Percentiles rank a stretch among this genome's conserved stretches.
Conservation (phyloP, 2,888 invertebrate species). For the Lithophane semibrunnea region DNA sequence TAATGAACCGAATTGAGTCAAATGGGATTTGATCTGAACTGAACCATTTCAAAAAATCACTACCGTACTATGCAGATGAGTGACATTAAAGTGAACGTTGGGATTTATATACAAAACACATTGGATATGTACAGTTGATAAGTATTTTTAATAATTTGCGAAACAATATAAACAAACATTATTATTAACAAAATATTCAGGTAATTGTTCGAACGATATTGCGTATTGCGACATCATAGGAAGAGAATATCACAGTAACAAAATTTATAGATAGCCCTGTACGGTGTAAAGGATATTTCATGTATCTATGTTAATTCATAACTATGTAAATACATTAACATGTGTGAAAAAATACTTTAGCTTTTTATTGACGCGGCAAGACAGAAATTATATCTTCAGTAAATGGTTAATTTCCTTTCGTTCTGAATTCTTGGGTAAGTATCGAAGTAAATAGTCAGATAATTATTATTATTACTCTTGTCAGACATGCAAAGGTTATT, state of each 20-base stretch:
- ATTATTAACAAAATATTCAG: slow-evolving; percentile 78
- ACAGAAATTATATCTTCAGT: slow-evolving; percentile 21
- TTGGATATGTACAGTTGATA: slow-evolving; percentile 67
- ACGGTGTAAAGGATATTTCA: slow-evolving; percentile 35
- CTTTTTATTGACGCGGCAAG: slow-evolving; percentile 45
- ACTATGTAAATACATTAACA: slow-evolving; percentile 34
- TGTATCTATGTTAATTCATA: slow-evolving; percentile 20
- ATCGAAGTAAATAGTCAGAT: neutral
- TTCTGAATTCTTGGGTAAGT: slow-evolving; percentile 22
- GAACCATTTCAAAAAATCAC: no score
- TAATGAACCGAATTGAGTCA: neutral
- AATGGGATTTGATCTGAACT: neutral
- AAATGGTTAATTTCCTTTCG: slow-evolving; percentile 24
- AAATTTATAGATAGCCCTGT: slow-evolving; percentile 68
- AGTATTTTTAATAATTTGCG: slow-evolving; percentile 66
- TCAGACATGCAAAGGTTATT: slow-evolving; percentile 43
- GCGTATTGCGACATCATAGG: slow-evolving; percentile 77
- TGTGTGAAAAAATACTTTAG: slow-evolving; percentile 32
- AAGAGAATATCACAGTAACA: slow-evolving; percentile 87
- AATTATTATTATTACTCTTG: slow-evolving; percentile 34
- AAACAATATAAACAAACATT: slow-evolving; percentile 74
- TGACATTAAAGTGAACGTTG: neutral
- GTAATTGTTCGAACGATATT: slow-evolving; percentile 75
- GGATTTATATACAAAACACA: slow-evolving; percentile 53
- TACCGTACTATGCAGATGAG: no score